Evolutionary conservation across 2,888 invertebrate genomes (phyloP).

Genomic region (Schizotus pectinicornis): DNA sequence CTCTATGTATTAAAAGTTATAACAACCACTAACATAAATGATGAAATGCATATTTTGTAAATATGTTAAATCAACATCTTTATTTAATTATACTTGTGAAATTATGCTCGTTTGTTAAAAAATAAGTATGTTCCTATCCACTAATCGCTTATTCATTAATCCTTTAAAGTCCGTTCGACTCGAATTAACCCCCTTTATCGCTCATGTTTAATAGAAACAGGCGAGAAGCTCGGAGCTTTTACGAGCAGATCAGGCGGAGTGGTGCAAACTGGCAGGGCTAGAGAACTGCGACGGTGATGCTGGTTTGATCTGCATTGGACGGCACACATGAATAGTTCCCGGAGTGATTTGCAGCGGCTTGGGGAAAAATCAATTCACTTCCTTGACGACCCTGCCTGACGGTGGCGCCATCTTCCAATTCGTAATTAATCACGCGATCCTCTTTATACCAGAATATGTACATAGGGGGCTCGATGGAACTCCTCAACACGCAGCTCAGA

Average conservation of each 20-base stretch:
- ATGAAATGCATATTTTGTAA: too few species aligned
- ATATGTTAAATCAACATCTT: too few species aligned
- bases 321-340: constrained; percentile 85
- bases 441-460: constrained; percentile 86
- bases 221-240: too few species aligned
- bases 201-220: too few species aligned
- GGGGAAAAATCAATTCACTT: constrained; percentile 60
- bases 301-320: constrained; percentile 76
- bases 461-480: constrained; percentile 72
- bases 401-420: constrained; percentile 68
- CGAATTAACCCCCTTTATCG: too few species aligned
- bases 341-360: constrained; percentile 67
- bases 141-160: too few species aligned
- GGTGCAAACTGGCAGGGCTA: not conserved
- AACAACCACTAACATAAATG: too few species aligned
- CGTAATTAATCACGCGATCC: constrained; percentile 85
- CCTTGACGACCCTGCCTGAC: constrained; percentile 59
- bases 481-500: constrained; percentile 71
- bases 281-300: constrained; percentile 57
- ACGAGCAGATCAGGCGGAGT: not conserved
- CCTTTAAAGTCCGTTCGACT: too few species aligned
- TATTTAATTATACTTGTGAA: too few species aligned
- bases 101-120: too few species aligned
- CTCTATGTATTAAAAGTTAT: too few species aligned
- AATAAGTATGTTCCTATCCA: too few species aligned